A percentile compares a stretch with the other conserved stretches of the same genome.
Conservation (phyloP, 2,797 vertebrate species). For the Lateolabrax maculatus region DNA sequence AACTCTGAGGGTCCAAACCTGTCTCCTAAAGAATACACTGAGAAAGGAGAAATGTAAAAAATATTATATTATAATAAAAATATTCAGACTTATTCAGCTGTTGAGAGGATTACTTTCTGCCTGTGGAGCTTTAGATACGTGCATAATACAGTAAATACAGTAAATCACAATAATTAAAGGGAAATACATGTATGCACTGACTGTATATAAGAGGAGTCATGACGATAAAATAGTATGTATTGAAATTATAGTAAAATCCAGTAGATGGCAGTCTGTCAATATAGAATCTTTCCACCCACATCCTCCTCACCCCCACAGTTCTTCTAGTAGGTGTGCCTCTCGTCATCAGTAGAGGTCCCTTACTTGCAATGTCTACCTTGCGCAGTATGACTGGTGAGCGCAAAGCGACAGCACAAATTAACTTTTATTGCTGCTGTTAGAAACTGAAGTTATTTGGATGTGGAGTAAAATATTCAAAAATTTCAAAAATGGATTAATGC, state of each 20-base stretch:
- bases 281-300: slow-evolving; percentile 24
- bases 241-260: slow-evolving; percentile 63
- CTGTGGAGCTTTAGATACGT: background rate
- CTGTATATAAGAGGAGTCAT: background rate
- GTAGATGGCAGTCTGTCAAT: slow-evolving; percentile 83
- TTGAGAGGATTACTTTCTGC: background rate
- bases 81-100: background rate
- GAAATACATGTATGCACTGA: background rate
- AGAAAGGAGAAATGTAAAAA: background rate
- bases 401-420: slow-evolving; percentile 65
- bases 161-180: background rate
- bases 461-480: background rate
- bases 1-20: background rate
- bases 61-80: too few species aligned
- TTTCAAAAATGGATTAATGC: slow-evolving; percentile 25
- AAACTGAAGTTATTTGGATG: slow-evolving; percentile 54
- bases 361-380: slow-evolving; percentile 38
- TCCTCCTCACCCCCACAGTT: slow-evolving; percentile 26
- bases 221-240: background rate
- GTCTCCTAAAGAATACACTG: background rate
- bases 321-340: slow-evolving; percentile 51
- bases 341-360: slow-evolving; percentile 58
- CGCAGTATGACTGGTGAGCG: slow-evolving; percentile 41
- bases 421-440: slow-evolving; percentile 61
- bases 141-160: too few species aligned